Conservation (phyloP, 1,140 invertebrate species). For the Neocloeon triangulifer region DNA sequence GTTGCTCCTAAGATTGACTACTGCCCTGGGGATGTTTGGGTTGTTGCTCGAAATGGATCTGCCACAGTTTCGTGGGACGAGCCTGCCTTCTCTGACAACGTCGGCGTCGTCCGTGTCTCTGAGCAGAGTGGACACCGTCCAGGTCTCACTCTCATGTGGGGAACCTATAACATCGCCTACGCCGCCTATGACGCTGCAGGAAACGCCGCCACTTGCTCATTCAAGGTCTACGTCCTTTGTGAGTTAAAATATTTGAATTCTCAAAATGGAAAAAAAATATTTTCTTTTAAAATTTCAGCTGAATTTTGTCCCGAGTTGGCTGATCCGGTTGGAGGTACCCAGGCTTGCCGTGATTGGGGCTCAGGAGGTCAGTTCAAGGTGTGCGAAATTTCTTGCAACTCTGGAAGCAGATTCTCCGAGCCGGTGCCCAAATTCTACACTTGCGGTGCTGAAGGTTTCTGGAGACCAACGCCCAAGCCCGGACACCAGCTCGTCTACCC, state of each 20-base stretch:
- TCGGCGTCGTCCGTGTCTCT: conserved; percentile 50
- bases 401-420: conserved; percentile 71
- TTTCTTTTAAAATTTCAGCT: conserved; percentile 34
- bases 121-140: conserved; percentile 72
- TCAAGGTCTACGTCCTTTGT: conserved; percentile 82
- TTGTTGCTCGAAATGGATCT: conserved; percentile 77
- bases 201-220: conserved; percentile 77
- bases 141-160: conserved; percentile 80
- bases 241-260: no score
- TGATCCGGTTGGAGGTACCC: conserved; percentile 72
- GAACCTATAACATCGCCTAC: conserved; percentile 81
- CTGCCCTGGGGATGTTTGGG: conserved; percentile 84
- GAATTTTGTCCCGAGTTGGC: conserved; percentile 72
- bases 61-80: conserved; percentile 86
- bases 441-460: conserved; percentile 88
- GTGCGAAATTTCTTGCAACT: conserved; percentile 71
- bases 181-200: conserved; percentile 77
- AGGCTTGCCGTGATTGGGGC: conserved; percentile 88
- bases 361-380: conserved; percentile 86
- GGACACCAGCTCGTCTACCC: conserved; percentile 63
- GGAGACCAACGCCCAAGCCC: conserved; percentile 68
- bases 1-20: conserved; percentile 65
- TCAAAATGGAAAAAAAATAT: no score
- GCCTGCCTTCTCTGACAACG: conserved; percentile 74
- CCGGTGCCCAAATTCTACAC: conserved; percentile 85